Conservation (phyloP, 2,797 vertebrate genomes). For the Mastacembelus armatus region DNA sequence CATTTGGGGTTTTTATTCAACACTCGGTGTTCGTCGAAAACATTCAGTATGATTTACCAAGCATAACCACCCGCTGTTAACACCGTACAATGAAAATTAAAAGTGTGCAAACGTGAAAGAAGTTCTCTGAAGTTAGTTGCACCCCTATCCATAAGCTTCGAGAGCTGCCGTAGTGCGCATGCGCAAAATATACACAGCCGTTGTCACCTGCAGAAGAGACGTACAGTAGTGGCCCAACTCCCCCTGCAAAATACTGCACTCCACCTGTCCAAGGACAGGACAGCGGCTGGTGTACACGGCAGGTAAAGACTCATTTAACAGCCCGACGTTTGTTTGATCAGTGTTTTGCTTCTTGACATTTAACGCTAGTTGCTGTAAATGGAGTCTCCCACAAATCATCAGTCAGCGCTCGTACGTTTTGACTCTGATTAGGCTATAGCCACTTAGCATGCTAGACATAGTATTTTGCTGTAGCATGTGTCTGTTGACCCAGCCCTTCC, state of each 20-base stretch:
- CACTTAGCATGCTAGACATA: conserved; percentile 54
- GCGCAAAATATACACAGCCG: conserved; percentile 15
- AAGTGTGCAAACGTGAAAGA: neutral
- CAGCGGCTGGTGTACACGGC: conserved; percentile 23
- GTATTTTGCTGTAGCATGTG: neutral
- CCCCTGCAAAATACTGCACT: conserved; percentile 13
- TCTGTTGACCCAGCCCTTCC: neutral
- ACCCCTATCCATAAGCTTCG: rapidly evolving
- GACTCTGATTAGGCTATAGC: conserved; percentile 32
- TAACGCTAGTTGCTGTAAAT: conserved; percentile 13
- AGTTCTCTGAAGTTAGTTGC: neutral
- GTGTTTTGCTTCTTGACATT: conserved; percentile 10
- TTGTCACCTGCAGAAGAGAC: conserved; percentile 72
- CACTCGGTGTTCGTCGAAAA: no score
- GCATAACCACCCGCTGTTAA: rapidly evolving
- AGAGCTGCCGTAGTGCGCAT: conserved; percentile 44
- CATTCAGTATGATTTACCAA: rapidly evolving
- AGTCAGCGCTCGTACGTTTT: conserved; percentile 20
- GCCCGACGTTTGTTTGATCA: neutral
- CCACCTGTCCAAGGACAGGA: conserved; percentile 27
- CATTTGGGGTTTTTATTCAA: rapidly evolving
- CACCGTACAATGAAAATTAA: neutral
- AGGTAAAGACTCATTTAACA: conserved; percentile 58
- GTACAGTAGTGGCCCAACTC: conserved; percentile 49
- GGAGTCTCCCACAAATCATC: conserved; percentile 28